These are phyloP conservation scores for Sporophila hypoxantha DNA, from an alignment of 2,113 vertebrate genomes.

Conservation along the genomic window DNA sequence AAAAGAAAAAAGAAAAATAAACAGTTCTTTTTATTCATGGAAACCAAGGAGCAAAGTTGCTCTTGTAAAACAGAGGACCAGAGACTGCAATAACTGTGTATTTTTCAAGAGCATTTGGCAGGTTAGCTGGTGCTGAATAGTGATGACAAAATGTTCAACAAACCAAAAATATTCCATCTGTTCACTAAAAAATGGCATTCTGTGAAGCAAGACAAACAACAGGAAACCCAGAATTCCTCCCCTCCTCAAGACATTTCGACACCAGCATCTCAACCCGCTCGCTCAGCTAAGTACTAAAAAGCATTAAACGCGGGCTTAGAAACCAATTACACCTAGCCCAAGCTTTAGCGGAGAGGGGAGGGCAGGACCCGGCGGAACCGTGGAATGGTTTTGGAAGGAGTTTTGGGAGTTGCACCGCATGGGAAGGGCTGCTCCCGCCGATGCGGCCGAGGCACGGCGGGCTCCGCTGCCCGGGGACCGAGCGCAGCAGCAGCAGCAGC, in stretches of 20 bases:
- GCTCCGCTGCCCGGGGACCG: not conserved
- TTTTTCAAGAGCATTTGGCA: conserved; percentile 53
- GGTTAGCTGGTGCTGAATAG: conserved; percentile 50
- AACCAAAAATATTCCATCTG: conserved; percentile 57
- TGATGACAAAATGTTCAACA: conserved; percentile 57
- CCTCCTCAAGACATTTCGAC: not conserved
- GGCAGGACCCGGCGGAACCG: not conserved
- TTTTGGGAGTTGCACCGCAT: not conserved
- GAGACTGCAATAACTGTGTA: not conserved
- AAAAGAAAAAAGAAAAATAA: not conserved
- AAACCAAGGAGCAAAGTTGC: not conserved
- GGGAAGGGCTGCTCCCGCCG: not conserved
- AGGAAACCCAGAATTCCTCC: conserved; percentile 1
- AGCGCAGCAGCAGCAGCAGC: not conserved
- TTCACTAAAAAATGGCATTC: conserved; percentile 17
- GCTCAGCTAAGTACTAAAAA: not conserved
- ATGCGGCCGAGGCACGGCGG: fast-evolving
- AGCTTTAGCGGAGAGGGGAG: not conserved
- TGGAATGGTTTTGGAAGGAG: too few relatives aligned
- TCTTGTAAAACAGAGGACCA: not conserved
- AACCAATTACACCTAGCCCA: not conserved
- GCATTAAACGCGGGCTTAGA: not conserved
- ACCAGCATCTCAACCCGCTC: not conserved
- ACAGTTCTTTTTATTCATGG: not conserved
- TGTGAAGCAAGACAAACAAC: conserved; percentile 24